Evolutionary conservation across 92 coral and sea anemone species (phyloP).

Genomic region (Parazoanthus swiftii): DNA sequence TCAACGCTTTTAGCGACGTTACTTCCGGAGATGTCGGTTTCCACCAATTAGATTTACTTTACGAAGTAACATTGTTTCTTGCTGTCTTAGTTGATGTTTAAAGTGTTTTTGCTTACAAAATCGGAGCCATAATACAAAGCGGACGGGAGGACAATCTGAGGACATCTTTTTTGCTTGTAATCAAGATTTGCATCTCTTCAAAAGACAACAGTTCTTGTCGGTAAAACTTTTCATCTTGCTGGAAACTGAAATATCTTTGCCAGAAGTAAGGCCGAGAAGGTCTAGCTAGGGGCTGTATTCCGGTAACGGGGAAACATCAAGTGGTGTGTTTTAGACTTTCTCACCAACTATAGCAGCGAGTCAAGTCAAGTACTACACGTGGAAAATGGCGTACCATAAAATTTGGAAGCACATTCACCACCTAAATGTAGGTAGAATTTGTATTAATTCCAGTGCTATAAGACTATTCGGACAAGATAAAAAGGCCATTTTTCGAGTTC

Average conservation of each 20-base stretch:
- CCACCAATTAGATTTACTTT: not conserved
- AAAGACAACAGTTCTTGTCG: not conserved
- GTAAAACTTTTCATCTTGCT: not conserved
- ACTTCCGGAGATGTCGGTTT: not conserved
- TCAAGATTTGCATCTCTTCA: not conserved
- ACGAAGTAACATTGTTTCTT: not conserved
- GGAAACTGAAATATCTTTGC: not conserved
- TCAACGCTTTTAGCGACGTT: not conserved
- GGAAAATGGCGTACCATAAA: slow-evolving; percentile 40
- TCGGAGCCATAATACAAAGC: not conserved
- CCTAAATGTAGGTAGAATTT: slow-evolving; percentile 43
- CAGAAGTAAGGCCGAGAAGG: not conserved
- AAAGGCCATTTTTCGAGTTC: too few relatives aligned
- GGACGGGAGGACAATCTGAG: not conserved
- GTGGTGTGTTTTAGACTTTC: not conserved
- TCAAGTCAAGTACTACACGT: not conserved
- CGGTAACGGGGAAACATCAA: too few relatives aligned
- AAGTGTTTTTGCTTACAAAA: not conserved
- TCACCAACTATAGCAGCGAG: not conserved
- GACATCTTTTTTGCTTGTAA: not conserved
- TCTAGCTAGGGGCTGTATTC: too few relatives aligned
- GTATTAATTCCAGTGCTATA: not conserved
- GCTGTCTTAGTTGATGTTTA: not conserved
- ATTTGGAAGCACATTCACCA: slow-evolving; percentile 42
- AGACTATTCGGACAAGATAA: not conserved